These are phyloP conservation scores for Calephelis perditalis DNA, from an alignment of 2,888 invertebrate species.

Conservation along the genomic window DNA sequence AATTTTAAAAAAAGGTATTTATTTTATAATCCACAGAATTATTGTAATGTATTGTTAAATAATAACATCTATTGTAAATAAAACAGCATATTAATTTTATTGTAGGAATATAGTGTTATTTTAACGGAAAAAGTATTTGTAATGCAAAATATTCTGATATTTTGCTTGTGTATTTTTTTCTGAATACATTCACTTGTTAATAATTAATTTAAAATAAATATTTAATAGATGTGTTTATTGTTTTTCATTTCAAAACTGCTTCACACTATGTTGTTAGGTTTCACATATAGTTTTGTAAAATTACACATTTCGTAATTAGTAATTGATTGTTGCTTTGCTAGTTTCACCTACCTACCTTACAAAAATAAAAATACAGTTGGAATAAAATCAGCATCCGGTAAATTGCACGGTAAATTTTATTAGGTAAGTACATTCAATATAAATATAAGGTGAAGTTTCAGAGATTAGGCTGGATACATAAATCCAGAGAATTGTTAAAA, in stretches of 20 bases:
- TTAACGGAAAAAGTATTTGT: slow-evolving; percentile 58
- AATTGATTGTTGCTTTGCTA: too few relatives aligned
- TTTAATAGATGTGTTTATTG: slow-evolving; percentile 9
- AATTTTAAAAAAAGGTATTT: slow-evolving; percentile 3
- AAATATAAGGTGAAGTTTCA: too few relatives aligned
- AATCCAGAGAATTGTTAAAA: too few relatives aligned
- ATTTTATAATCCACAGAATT: slow-evolving; percentile 1
- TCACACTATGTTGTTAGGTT: not conserved
- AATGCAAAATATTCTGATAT: slow-evolving; percentile 61
- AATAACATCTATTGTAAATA: slow-evolving; percentile 43
- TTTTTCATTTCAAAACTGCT: not conserved
- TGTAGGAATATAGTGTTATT: slow-evolving; percentile 54
- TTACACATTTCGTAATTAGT: too few relatives aligned
- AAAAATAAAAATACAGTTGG: too few relatives aligned
- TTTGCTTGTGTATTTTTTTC: slow-evolving; percentile 29
- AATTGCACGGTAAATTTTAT: too few relatives aligned
- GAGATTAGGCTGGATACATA: too few relatives aligned
- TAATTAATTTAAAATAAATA: slow-evolving; percentile 14
- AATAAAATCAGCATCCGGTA: too few relatives aligned
- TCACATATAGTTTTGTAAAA: too few relatives aligned
- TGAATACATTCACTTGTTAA: slow-evolving; percentile 8
- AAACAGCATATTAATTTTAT: slow-evolving; percentile 38
- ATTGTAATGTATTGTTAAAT: slow-evolving; percentile 2
- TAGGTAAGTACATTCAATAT: too few relatives aligned
- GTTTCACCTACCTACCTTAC: too few relatives aligned